These are phyloP conservation scores for Pasiphila rectangulata DNA, from an alignment of 2,888 invertebrate species.

Conservation along the genomic window DNA sequence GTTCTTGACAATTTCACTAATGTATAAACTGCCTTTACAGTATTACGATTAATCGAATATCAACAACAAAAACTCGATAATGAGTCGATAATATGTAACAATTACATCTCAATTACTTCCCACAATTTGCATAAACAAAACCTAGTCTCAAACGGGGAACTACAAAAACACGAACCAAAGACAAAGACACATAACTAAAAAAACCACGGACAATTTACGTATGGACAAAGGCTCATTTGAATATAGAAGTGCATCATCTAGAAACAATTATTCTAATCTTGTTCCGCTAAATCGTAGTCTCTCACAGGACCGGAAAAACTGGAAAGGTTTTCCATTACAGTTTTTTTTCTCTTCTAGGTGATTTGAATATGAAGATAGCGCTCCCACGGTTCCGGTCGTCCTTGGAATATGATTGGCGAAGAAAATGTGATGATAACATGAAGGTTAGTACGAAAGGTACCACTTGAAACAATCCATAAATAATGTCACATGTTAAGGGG, in stretches of 20 bases:
- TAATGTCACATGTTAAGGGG: too few relatives aligned
- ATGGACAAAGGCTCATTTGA: slow-evolving; percentile 70
- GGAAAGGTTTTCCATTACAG: slow-evolving; percentile 67
- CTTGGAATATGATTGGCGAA: slow-evolving; percentile 37
- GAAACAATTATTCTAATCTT: slow-evolving; percentile 60
- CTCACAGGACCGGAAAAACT: slow-evolving; percentile 74
- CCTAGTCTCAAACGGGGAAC: slow-evolving; percentile 35
- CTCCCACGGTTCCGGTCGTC: slow-evolving; percentile 61
- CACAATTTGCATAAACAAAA: slow-evolving; percentile 36
- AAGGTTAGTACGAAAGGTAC: slow-evolving; percentile 10
- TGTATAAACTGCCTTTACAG: background rate
- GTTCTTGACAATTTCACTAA: too few relatives aligned
- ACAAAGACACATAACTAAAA: slow-evolving; percentile 28
- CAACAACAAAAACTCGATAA: slow-evolving; percentile 15
- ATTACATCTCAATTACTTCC: slow-evolving; percentile 28
- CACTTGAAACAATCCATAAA: too few relatives aligned
- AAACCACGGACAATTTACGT: slow-evolving; percentile 38
- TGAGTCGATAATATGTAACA: slow-evolving; percentile 18
- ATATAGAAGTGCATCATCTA: slow-evolving; percentile 53
- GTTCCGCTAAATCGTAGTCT: slow-evolving; percentile 59
- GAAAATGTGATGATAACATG: slow-evolving; percentile 15
- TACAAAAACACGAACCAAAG: slow-evolving; percentile 35
- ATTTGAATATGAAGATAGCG: slow-evolving; percentile 65
- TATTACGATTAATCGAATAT: slow-evolving; percentile 6
- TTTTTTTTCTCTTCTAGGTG: slow-evolving; percentile 43